A percentile compares a stretch with the other conserved stretches of the same genome.
These are phyloP conservation scores for Glomeris maerens DNA, from an alignment of 1,140 invertebrate genomes.

Conservation along the genomic window DNA sequence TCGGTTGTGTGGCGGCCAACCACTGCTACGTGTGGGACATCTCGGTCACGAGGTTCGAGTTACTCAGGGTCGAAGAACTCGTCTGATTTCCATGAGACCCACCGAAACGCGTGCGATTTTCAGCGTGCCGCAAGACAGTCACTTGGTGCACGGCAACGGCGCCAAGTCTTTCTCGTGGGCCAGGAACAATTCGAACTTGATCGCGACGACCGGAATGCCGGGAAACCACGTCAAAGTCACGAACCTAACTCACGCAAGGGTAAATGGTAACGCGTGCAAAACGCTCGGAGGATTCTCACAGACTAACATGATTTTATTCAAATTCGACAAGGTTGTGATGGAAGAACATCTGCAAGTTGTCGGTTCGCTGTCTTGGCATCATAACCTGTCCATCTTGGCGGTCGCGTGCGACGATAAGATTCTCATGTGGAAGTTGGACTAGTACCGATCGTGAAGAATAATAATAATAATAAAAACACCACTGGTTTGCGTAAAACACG, in stretches of 20 bases:
- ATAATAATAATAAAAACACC: too few relatives aligned
- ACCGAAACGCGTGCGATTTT: neutral
- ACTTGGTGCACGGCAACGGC: neutral
- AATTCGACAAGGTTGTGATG: neutral
- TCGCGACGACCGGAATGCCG: constrained; percentile 2
- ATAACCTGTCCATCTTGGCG: constrained; percentile 1
- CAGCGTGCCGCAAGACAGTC: constrained; percentile 3
- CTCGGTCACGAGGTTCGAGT: constrained; percentile 1
- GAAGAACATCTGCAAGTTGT: neutral
- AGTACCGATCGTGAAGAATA: too few relatives aligned
- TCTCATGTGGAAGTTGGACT: neutral
- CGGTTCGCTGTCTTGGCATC: neutral
- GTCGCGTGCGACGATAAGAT: neutral
- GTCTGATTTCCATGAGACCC: neutral
- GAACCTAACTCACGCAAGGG: neutral
- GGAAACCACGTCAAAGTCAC: constrained; percentile 6
- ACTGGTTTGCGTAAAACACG: too few relatives aligned
- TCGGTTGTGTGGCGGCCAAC: constrained; percentile 25
- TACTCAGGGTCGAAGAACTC: neutral
- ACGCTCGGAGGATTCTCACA: neutral
- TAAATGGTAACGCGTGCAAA: neutral
- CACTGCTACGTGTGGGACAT: constrained; percentile 4
- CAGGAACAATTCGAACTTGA: neutral
- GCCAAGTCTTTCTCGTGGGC: neutral
- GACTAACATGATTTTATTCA: neutral